These are phyloP conservation scores for Neolamprologus sp. DNA, from an alignment of 2,113 vertebrate genomes.

Conservation along the genomic window DNA sequence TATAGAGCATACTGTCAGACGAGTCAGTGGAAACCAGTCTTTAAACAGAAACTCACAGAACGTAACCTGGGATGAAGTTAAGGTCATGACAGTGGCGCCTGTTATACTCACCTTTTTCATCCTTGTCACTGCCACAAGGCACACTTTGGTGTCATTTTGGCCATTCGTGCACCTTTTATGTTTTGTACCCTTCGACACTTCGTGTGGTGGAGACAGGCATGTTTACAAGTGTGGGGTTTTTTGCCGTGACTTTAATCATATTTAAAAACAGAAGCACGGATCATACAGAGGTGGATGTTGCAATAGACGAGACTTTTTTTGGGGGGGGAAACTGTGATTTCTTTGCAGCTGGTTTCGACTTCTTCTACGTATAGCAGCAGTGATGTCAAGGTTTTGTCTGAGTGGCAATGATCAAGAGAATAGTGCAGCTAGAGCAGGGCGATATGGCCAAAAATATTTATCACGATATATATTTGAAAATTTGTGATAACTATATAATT, in stretches of 20 bases:
- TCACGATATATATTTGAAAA: neutral
- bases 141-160: neutral
- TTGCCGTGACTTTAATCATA: neutral
- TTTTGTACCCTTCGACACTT: neutral
- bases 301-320: neutral
- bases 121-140: neutral
- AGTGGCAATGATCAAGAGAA: neutral
- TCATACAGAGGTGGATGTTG: neutral
- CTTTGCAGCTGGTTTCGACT: fast-evolving
- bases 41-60: neutral
- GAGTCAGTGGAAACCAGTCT: neutral
- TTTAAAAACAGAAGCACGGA: neutral
- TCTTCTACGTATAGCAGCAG: neutral
- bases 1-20: neutral
- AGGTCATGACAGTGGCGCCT: neutral
- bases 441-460: neutral
- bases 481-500: neutral
- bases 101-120: neutral
- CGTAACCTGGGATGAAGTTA: neutral
- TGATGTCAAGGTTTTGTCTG: neutral
- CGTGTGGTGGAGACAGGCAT: neutral
- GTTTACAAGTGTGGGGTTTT: fast-evolving
- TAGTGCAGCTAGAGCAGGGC: neutral
- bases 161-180: neutral
- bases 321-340: neutral